Percentiles rank a stretch among this genome's conserved stretches.
phyloP scores from a whole-genome alignment of 2,797 vertebrate species.

The Lithobates sylvaticus region DNA sequence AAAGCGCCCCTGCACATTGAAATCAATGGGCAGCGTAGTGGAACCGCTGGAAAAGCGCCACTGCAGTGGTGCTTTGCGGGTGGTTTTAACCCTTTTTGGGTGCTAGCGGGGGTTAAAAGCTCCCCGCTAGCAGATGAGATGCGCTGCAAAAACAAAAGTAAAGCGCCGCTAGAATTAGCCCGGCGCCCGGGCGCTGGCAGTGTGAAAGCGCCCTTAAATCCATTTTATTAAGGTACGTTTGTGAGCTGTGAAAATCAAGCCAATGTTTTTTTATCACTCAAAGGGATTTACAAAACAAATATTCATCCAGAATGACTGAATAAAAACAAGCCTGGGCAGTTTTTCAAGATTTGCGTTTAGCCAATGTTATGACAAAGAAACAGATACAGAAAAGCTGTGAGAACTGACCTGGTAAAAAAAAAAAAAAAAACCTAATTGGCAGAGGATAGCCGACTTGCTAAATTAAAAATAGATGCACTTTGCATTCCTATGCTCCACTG shows the following conservation, averaged over 20 bases:
- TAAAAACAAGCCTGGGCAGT: constrained; percentile 10
- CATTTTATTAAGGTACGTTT: background rate
- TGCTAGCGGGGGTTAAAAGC: too few relatives aligned
- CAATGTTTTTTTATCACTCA: constrained; percentile 5
- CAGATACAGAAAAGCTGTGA: constrained; percentile 8
- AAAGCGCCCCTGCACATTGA: too few relatives aligned
- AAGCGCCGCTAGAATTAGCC: too few relatives aligned
- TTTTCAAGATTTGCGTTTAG: constrained; percentile 24
- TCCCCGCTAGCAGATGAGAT: too few relatives aligned
- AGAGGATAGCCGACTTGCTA: background rate
- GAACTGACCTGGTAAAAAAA: background rate
- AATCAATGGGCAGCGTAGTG: too few relatives aligned
- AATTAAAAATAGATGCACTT: constrained; percentile 6
- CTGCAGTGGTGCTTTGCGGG: too few relatives aligned
- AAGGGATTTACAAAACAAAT: constrained; percentile 12
- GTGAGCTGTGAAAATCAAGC: background rate
- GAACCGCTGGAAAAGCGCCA: too few relatives aligned
- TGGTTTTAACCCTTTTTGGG: too few relatives aligned
- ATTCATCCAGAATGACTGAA: constrained; percentile 1
- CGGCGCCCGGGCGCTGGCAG: too few relatives aligned
- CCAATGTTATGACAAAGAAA: background rate
- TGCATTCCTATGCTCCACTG: background rate
- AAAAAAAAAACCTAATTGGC: too few relatives aligned
- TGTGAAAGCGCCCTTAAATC: too few relatives aligned
- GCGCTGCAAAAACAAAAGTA: too few relatives aligned